Conservation (phyloP, 2,888 invertebrate genomes). For the Lamellibrachia columna region DNA sequence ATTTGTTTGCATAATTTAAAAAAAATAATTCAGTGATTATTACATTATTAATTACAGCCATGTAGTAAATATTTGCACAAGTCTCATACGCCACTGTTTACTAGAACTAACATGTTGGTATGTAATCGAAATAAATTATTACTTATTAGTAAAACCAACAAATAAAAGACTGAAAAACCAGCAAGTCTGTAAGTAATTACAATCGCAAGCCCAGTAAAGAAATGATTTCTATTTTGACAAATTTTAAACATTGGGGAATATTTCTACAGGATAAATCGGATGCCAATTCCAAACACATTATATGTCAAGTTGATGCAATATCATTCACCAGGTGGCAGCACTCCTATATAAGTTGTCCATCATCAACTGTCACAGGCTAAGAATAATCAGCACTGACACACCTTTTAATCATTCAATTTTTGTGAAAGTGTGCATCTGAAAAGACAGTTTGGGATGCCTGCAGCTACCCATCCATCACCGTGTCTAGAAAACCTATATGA, state of each 20-base stretch:
- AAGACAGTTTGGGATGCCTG: background rate
- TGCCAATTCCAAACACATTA: background rate
- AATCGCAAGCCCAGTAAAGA: background rate
- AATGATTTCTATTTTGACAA: background rate
- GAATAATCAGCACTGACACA: background rate
- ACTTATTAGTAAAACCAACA: too few relatives aligned
- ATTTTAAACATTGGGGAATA: background rate
- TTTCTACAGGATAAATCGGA: background rate
- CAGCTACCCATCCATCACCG: background rate
- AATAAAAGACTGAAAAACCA: background rate
- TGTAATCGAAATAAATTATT: too few relatives aligned
- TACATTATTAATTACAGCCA: background rate
- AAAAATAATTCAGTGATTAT: background rate
- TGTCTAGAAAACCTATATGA: background rate
- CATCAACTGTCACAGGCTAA: background rate
- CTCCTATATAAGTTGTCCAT: background rate
- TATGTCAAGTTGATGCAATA: background rate
- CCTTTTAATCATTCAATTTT: background rate
- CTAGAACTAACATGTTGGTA: too few relatives aligned
- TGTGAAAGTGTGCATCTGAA: background rate
- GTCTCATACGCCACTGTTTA: too few relatives aligned
- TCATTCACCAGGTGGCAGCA: slow-evolving; percentile 6
- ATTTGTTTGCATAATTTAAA: background rate
- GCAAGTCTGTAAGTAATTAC: background rate
- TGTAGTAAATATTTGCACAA: background rate